phyloP scores from a whole-genome alignment of 2,888 invertebrate genomes.

The Chymomyza amoena region DNA sequence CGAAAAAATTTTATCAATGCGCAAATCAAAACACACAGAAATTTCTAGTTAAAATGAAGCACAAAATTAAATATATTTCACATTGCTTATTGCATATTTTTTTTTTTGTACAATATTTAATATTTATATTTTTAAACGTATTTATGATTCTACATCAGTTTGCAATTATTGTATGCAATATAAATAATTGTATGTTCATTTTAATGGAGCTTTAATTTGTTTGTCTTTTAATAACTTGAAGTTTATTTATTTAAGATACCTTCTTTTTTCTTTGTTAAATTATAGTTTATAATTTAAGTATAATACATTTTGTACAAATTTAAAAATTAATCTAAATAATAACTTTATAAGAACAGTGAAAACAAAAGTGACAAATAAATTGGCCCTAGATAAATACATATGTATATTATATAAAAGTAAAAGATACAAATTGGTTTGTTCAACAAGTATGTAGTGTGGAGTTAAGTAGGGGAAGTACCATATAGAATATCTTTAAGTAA shows the following conservation, averaged over 20 bases:
- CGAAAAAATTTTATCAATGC: too few species aligned
- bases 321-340: slow-evolving; percentile 63
- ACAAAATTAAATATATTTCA: background rate
- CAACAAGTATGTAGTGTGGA: slow-evolving; percentile 32
- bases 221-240: slow-evolving; percentile 56
- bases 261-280: slow-evolving; percentile 45
- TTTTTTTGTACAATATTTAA: background rate
- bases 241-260: slow-evolving; percentile 1
- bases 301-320: slow-evolving; percentile 79
- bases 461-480: background rate
- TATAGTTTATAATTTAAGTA: slow-evolving; percentile 71
- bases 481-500: background rate
- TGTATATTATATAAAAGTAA: background rate
- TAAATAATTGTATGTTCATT: background rate
- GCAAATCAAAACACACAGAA: background rate
- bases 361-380: background rate
- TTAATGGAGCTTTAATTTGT: background rate
- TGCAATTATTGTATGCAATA: background rate
- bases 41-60: background rate
- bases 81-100: background rate
- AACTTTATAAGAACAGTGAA: slow-evolving; percentile 25
- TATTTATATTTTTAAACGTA: background rate
- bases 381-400: background rate
- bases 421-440: background rate
- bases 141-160: background rate